Evolutionary conservation across 2,888 invertebrate species (phyloP).

Genomic region (Drosophila anceps): DNA sequence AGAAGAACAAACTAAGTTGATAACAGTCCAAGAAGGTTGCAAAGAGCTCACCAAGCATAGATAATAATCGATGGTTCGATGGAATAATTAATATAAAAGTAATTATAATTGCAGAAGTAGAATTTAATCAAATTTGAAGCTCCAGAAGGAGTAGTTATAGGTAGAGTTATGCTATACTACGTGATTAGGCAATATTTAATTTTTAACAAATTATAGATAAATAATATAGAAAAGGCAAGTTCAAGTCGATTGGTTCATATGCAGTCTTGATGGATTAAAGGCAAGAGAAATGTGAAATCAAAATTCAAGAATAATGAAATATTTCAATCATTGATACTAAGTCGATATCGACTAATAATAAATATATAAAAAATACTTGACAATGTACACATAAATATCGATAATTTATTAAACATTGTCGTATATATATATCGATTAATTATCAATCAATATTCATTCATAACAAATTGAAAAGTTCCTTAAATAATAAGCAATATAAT

Average conservation of each 20-base stretch:
- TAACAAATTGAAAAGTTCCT: no score
- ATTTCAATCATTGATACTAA: not conserved
- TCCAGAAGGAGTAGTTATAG: not conserved
- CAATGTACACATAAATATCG: no score
- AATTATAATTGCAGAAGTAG: no score
- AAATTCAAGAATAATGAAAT: not conserved
- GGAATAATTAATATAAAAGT: not conserved
- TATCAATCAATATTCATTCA: no score
- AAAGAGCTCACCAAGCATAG: not conserved
- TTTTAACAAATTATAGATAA: not conserved
- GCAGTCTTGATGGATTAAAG: not conserved
- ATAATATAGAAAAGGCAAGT: not conserved
- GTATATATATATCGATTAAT: not conserved
- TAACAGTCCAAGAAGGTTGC: conserved; percentile 3
- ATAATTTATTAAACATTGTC: no score
- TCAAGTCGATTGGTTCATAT: no score
- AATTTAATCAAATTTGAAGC: not conserved
- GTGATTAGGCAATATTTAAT: not conserved
- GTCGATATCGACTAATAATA: not conserved
- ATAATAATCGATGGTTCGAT: not conserved
- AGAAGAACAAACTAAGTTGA: not conserved
- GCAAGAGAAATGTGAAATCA: not conserved
- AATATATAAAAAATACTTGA: not conserved
- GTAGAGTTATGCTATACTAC: not conserved
- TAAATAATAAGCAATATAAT: not conserved